These are phyloP conservation scores for Trilocha varians DNA, from an alignment of 2,888 invertebrate genomes.

Conservation along the genomic window DNA sequence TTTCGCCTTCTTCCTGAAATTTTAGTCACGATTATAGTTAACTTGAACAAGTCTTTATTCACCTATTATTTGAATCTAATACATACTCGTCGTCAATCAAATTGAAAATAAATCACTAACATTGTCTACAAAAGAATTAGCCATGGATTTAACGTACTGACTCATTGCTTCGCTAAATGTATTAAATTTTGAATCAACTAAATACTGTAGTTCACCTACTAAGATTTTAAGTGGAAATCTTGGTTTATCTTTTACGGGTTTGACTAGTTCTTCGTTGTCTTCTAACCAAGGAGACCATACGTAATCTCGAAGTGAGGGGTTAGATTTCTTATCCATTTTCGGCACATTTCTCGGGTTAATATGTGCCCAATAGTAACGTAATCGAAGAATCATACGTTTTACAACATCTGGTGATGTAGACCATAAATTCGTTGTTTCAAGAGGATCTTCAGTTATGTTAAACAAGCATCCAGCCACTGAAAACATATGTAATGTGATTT, in stretches of 20 bases:
- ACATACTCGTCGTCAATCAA: no score
- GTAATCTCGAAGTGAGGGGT: slow-evolving; percentile 28
- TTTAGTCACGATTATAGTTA: no score
- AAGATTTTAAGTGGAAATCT: slow-evolving; percentile 32
- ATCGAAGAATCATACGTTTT: slow-evolving; percentile 23
- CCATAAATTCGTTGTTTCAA: slow-evolving; percentile 36
- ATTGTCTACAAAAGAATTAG: slow-evolving; percentile 25
- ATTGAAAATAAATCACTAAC: slow-evolving; percentile 24
- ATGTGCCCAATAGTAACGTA: slow-evolving; percentile 30
- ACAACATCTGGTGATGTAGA: slow-evolving; percentile 24
- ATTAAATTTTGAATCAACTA: slow-evolving; percentile 28
- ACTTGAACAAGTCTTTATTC: no score
- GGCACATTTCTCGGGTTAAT: slow-evolving; percentile 24
- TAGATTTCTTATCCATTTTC: slow-evolving; percentile 22
- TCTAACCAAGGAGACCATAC: slow-evolving; percentile 33
- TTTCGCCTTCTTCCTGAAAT: no score
- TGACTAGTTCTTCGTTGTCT: slow-evolving; percentile 21
- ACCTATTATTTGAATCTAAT: no score
- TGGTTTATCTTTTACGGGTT: slow-evolving; percentile 14
- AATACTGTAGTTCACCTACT: slow-evolving; percentile 27
- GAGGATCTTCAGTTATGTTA: slow-evolving; percentile 33
- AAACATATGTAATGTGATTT: slow-evolving; percentile 10
- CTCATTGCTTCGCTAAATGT: slow-evolving; percentile 25
- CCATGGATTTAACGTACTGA: slow-evolving; percentile 21
- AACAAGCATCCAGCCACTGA: slow-evolving; percentile 39